Conservation (phyloP, 2,888 invertebrate genomes). For the Stenotaenia linearis region DNA sequence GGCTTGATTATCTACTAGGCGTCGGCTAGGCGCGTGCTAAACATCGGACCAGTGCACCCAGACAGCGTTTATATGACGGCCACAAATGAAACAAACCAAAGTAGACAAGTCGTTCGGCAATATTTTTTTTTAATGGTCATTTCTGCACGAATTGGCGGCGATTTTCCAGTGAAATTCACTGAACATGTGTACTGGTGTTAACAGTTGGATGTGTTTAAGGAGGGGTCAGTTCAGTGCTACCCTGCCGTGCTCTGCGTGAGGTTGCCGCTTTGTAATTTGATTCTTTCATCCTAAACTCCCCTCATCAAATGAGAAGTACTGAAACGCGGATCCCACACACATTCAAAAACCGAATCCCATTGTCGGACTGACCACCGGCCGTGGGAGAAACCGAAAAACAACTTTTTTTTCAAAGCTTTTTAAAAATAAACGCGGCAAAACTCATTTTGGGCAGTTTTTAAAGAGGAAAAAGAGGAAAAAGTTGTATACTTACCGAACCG, state of each 20-base stretch:
- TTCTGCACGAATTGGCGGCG: background rate
- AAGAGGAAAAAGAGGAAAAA: too few relatives aligned
- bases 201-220: background rate
- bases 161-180: background rate
- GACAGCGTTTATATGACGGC: background rate
- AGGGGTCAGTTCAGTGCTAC: background rate
- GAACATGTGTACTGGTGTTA: background rate
- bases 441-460: too few relatives aligned
- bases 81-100: background rate
- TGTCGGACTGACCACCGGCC: background rate
- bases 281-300: background rate
- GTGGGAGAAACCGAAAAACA: background rate
- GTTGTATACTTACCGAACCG: background rate
- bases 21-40: background rate
- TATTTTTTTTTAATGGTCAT: background rate
- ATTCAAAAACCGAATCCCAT: background rate
- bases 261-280: constrained; percentile 15
- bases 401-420: too few relatives aligned
- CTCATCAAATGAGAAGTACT: background rate
- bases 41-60: background rate
- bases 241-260: background rate
- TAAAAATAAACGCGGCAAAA: too few relatives aligned
- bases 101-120: background rate
- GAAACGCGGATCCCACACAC: background rate
- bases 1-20: background rate